Conservation (phyloP, 2,113 vertebrate species). For the Eublepharis macularius region DNA sequence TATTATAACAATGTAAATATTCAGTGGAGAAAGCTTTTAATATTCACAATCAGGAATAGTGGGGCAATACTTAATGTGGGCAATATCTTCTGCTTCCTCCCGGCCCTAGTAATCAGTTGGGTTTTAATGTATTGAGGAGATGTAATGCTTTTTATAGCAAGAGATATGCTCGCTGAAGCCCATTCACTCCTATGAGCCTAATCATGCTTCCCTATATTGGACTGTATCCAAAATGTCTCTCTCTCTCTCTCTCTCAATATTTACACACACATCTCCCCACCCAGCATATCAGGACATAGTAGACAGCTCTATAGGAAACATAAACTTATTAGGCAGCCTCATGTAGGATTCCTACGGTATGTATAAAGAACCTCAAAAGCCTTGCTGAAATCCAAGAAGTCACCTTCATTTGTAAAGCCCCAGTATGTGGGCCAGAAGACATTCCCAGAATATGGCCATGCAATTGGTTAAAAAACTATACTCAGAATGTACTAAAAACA, state of each 20-base stretch:
- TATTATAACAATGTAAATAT: too few species aligned
- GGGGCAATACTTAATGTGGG: too few species aligned
- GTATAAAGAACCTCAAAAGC: not conserved
- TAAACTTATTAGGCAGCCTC: not conserved
- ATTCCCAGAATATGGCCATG: not conserved
- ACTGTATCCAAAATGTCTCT: not conserved
- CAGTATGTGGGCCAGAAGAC: not conserved
- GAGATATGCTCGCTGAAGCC: not conserved
- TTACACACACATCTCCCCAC: not conserved
- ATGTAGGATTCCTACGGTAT: not conserved
- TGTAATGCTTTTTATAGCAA: too few species aligned
- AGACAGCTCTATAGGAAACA: not conserved
- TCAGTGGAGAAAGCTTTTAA: too few species aligned
- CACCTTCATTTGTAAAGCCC: not conserved
- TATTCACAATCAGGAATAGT: too few species aligned
- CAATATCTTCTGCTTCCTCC: too few species aligned
- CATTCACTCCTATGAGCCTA: not conserved
- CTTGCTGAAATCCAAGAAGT: not conserved
- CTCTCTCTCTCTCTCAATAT: not conserved
- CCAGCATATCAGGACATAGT: not conserved
- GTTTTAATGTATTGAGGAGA: too few species aligned
- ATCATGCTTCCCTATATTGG: not conserved
- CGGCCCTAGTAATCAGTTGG: too few species aligned
- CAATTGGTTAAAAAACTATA: not conserved
- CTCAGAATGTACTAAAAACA: not conserved